Conservation (phyloP, 2,797 vertebrate genomes). For the Onychomys arenicola region DNA sequence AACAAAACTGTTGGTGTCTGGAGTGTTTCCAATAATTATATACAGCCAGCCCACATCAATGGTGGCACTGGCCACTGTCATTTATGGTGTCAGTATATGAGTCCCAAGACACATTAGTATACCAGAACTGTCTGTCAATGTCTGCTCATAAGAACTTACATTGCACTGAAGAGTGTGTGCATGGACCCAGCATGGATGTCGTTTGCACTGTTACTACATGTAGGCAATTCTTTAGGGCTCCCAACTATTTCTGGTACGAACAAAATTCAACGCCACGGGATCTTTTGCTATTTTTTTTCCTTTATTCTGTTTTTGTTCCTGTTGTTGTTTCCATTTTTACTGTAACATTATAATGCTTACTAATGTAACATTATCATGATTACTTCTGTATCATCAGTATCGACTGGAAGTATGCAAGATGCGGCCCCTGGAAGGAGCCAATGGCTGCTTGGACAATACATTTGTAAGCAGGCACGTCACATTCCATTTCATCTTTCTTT, state of each 20-base stretch:
- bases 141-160: neutral
- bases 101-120: neutral
- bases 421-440: neutral
- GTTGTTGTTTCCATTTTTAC: neutral
- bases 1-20: neutral
- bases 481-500: neutral
- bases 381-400: neutral
- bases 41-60: neutral
- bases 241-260: conserved; percentile 37
- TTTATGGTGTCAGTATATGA: neutral
- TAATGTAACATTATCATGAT: neutral
- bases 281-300: conserved; percentile 19
- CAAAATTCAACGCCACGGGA: neutral
- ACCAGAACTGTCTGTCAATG: neutral
- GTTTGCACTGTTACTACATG: neutral
- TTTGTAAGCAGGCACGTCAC: neutral
- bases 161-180: rapidly evolving
- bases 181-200: rapidly evolving
- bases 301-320: neutral
- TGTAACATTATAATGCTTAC: neutral
- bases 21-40: neutral
- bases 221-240: neutral
- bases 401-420: neutral
- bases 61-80: neutral
- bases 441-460: neutral